Evolutionary conservation across 2,888 invertebrate genomes (phyloP).

Genomic region (Ochropleura leucogaster): DNA sequence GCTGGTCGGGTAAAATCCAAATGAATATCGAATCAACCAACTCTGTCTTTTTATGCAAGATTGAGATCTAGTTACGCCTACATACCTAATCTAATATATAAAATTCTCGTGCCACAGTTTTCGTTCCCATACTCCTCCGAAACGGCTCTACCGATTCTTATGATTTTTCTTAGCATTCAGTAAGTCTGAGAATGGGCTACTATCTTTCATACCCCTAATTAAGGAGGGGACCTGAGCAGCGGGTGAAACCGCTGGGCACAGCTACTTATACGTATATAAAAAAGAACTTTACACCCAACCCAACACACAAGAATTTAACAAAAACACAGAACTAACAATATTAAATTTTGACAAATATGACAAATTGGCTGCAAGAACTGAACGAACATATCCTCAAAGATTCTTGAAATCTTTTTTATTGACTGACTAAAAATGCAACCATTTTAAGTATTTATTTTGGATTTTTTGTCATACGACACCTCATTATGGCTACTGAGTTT

Average conservation of each 20-base stretch:
- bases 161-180: no score
- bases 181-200: no score
- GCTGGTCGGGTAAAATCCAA: background rate
- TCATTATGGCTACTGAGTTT: slow-evolving; percentile 62
- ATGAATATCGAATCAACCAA: background rate
- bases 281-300: background rate
- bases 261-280: background rate
- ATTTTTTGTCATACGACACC: slow-evolving; percentile 63
- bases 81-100: no score
- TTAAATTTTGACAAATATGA: slow-evolving; percentile 64
- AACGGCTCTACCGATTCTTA: no score
- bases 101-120: no score
- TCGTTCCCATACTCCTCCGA: no score
- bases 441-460: slow-evolving; percentile 60
- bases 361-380: slow-evolving; percentile 71
- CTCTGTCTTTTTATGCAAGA: no score
- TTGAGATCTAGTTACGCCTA: no score
- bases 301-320: background rate
- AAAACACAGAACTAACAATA: slow-evolving; percentile 32
- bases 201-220: no score
- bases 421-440: slow-evolving; percentile 46
- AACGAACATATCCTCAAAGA: slow-evolving; percentile 60
- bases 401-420: slow-evolving; percentile 63
- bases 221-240: no score
- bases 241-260: no score